Conservation (phyloP, 2,888 invertebrate genomes). For the Heliconius charithonia region DNA sequence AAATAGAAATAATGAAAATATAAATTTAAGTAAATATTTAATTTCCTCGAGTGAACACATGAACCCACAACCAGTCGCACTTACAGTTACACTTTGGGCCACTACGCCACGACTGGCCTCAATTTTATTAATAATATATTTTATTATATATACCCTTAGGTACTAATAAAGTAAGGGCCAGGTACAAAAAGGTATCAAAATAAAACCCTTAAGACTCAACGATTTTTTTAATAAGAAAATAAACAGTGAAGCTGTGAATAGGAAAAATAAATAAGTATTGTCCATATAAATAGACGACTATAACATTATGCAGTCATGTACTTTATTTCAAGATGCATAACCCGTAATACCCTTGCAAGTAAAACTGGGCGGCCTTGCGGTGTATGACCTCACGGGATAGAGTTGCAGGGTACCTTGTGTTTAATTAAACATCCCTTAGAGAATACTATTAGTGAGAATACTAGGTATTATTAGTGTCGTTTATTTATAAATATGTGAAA, state of each 20-base stretch:
- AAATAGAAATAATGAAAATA: no score
- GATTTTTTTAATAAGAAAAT: not conserved
- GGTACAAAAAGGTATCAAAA: not conserved
- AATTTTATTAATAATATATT: not conserved
- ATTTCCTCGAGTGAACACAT: no score
- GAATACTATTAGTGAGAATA: constrained; percentile 1
- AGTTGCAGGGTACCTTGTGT: constrained; percentile 46
- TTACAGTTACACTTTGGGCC: no score
- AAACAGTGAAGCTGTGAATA: not conserved
- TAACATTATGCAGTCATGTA: constrained; percentile 35
- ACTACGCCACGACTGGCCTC: no score
- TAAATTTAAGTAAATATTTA: no score
- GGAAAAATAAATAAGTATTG: constrained; percentile 9
- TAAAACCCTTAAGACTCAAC: not conserved
- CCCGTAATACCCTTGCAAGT: constrained; percentile 50
- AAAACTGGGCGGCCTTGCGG: constrained; percentile 64
- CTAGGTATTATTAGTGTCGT: not conserved
- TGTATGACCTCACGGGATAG: constrained; percentile 60
- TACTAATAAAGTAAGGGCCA: no score
- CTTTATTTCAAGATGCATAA: constrained; percentile 49
- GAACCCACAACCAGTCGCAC: no score
- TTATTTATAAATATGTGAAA: not conserved
- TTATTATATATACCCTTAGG: not conserved
- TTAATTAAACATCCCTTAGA: constrained; percentile 42
- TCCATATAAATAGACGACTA: constrained; percentile 22